A percentile compares a stretch with the other conserved stretches of the same genome.
These are phyloP conservation scores for Lycaena phlaeas DNA, from an alignment of 2,888 invertebrate genomes.

Conservation along the genomic window DNA sequence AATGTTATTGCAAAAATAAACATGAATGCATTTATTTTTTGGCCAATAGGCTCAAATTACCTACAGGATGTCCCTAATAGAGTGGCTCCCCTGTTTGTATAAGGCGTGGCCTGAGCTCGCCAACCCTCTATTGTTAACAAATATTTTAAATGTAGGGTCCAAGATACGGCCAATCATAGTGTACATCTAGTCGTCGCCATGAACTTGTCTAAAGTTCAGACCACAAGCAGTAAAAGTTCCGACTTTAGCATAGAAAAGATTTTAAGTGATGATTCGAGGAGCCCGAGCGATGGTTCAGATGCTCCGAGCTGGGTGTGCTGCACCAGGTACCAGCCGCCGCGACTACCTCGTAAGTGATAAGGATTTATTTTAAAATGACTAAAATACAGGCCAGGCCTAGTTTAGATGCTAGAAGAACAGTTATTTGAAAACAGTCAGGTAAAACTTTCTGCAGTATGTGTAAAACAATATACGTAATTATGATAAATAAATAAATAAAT, in stretches of 20 bases:
- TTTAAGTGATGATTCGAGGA: constrained; percentile 57
- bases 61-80: too few relatives aligned
- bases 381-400: too few relatives aligned
- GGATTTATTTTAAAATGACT: constrained; percentile 10
- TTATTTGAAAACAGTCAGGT: too few relatives aligned
- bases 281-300: constrained; percentile 23
- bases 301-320: constrained; percentile 78
- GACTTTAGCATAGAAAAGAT: constrained; percentile 77
- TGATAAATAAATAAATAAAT: too few relatives aligned
- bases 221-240: constrained; percentile 44
- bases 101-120: constrained; percentile 33
- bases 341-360: constrained; percentile 74
- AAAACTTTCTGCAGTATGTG: too few relatives aligned
- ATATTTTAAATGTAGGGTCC: constrained; percentile 24
- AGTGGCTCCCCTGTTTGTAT: constrained; percentile 13
- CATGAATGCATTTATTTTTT: too few relatives aligned
- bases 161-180: constrained; percentile 18
- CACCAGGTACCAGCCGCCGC: constrained; percentile 81
- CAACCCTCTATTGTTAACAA: constrained; percentile 28
- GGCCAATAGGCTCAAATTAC: too few relatives aligned
- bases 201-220: constrained; percentile 43
- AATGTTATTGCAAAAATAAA: too few relatives aligned
- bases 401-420: too few relatives aligned
- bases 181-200: constrained; percentile 25
- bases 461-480: too few relatives aligned